Conservation (phyloP, 2,113 vertebrate genomes). For the Xiphias gladius region DNA sequence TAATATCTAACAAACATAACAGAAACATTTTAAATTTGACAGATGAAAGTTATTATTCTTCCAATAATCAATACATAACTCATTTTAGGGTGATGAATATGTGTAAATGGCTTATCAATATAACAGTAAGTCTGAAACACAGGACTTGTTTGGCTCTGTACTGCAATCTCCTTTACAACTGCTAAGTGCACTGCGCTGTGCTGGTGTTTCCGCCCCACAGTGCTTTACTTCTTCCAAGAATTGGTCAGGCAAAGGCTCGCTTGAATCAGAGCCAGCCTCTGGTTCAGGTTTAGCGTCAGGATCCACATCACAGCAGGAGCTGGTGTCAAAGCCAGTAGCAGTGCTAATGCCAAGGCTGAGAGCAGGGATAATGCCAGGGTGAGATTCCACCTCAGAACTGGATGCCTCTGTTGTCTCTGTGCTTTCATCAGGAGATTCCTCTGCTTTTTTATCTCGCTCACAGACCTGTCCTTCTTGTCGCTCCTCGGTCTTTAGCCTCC, state of each 20-base stretch:
- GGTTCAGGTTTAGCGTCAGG: not conserved
- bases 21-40: not conserved
- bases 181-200: not conserved
- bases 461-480: slow-evolving; percentile 1
- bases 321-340: slow-evolving; percentile 5
- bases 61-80: not conserved
- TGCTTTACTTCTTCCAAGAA: not conserved
- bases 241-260: not conserved
- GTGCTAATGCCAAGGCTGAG: not conserved
- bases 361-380: not conserved
- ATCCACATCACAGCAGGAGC: slow-evolving; percentile 6
- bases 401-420: not conserved
- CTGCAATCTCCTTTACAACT: not conserved
- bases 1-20: not conserved
- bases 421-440: slow-evolving; percentile 25
- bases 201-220: not conserved
- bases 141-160: slow-evolving; percentile 6
- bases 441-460: not conserved
- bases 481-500: slow-evolving; percentile 55
- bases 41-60: slow-evolving; percentile 2
- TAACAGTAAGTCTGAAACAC: slow-evolving; percentile 11
- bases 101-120: not conserved
- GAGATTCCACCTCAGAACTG: slow-evolving; percentile 24
- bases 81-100: not conserved
- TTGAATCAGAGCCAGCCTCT: slow-evolving; percentile 24